Conservation (phyloP, 2,888 invertebrate species). For the Formica aserva region DNA sequence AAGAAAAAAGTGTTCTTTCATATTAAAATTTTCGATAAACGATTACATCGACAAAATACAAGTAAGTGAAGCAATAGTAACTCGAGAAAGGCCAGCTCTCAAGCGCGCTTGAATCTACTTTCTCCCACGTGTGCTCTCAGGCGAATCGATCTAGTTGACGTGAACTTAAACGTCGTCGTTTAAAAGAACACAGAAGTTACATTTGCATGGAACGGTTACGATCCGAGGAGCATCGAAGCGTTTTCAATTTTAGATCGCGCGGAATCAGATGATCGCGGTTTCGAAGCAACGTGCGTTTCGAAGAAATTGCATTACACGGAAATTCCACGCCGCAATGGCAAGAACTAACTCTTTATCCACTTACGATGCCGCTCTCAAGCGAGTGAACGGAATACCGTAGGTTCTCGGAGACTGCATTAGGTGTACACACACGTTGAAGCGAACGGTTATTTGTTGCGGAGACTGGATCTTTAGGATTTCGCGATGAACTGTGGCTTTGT, state of each 20-base stretch:
- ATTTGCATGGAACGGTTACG: background rate
- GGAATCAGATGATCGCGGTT: background rate
- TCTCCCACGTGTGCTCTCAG: slow-evolving; percentile 22
- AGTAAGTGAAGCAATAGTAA: slow-evolving; percentile 8
- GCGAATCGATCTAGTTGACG: slow-evolving; percentile 33
- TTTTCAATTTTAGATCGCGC: slow-evolving; percentile 28
- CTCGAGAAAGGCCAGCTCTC: background rate
- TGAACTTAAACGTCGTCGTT: background rate
- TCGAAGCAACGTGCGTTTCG: background rate
- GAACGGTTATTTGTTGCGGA: slow-evolving; percentile 17
- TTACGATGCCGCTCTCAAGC: slow-evolving; percentile 25
- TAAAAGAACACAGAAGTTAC: background rate
- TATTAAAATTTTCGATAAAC: background rate
- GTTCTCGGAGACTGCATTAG: background rate
- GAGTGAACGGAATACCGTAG: slow-evolving; percentile 17
- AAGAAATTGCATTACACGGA: background rate
- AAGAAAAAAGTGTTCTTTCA: background rate
- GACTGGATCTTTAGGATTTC: slow-evolving; percentile 49
- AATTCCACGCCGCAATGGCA: slow-evolving; percentile 28
- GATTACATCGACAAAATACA: background rate
- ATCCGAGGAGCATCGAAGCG: background rate
- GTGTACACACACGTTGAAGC: slow-evolving; percentile 1
- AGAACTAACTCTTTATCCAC: background rate
- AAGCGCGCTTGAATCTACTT: background rate
- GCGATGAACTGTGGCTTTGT: background rate